Evolutionary conservation across 2,113 vertebrate species (phyloP), one percentile per base, ranked within the genome.

Genomic region (Crocuta crocuta): DNA sequence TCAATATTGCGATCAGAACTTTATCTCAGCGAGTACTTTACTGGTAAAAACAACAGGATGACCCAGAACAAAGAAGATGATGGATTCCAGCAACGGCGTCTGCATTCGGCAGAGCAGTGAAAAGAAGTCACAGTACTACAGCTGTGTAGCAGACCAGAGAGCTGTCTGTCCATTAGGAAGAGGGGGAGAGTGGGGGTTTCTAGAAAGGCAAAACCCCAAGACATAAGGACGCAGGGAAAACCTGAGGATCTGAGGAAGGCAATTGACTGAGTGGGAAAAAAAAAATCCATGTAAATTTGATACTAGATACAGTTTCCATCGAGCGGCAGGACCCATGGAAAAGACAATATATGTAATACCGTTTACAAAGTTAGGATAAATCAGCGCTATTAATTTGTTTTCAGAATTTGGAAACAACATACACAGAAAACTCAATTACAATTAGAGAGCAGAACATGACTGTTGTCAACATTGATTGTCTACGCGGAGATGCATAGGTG

Each of bases 1-100:
- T 85, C 82, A 78, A 26, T 84, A 31, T 66, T 91, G 45, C 71
- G 74, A 43, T 90, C 43, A 91, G 55, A 92, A 92, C 92, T 76
- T 76, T 28, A 76, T 76, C 45, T 76, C 43, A 31, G 9, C 48
- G 74, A 78, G 35, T 31, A 35, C 53, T 86, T 82, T 39, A 39
- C 7, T 68, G 80, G 21, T 43, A 73, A 73, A 81, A 92, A 31
- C 73, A 94, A 89, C 16, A 43, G 31, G 82, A 24, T 83, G 43
- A 82, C 31, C 9, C 73, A 43, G 21, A 93, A 73, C 39, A 65
- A 92, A 68, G 71, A 85, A 76, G n/a, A 26, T 35, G 55, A 82
- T 48, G 7, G 55, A 16, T 82, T 35, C 21, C 9, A 66, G 33
- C 2, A 19, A 10, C 17, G 19, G 58, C 21, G 24, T 2, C 73